Base-by-base conservation (phyloP, 2,888 invertebrate species). In the Coremacera marginata region DNA sequence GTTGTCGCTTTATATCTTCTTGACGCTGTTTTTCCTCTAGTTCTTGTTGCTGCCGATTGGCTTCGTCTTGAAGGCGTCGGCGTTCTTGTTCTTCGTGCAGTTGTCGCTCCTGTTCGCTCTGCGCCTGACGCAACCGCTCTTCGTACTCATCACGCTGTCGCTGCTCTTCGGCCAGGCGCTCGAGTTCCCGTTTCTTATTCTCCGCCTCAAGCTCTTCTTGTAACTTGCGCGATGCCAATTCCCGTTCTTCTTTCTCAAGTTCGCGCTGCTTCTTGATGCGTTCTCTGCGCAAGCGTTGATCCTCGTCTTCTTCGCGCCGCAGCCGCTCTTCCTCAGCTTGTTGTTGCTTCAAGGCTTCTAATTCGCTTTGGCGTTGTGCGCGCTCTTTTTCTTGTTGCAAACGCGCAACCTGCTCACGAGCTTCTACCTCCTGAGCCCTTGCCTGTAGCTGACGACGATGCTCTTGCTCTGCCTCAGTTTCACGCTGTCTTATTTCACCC, bases 1-100 rank as follows among this genome's bases (percentile, higher is more conserved):
- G 82, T 5, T 85, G 82, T 22, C 82, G 87, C n/a, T 82, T 84
- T 1, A 86, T 81, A 70, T 87, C 81, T 51, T 83, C 83, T 63
- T 83, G 85, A 0, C 88, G 86, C 37, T 82, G 81, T 3, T 82
- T 82, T 70, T 89, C 88, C 65, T 85, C 85, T 75, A 84, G 81
- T 62, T 85, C 83, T 3, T 84, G 75, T 8, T 80, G 83, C 34
- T 84, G 84, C 16, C 85, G 82, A 16, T 86, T 82, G 63, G 82
- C 84, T 57, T 85, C 84, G 19, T 88, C 82, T 5, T 86, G 82
- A 3, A 83, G 82, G 7, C 84, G 84, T 77, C 85, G 83, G 7
- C 84, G 84, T 80, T 88, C 88, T 19, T 83, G 83, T 11, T 85
- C 85, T 68, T 86, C 86, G 16, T 85, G 84, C 75, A 86, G 75